phyloP scores from a whole-genome alignment of 1,140 invertebrate species.

The Lasaia peninsularis region DNA sequence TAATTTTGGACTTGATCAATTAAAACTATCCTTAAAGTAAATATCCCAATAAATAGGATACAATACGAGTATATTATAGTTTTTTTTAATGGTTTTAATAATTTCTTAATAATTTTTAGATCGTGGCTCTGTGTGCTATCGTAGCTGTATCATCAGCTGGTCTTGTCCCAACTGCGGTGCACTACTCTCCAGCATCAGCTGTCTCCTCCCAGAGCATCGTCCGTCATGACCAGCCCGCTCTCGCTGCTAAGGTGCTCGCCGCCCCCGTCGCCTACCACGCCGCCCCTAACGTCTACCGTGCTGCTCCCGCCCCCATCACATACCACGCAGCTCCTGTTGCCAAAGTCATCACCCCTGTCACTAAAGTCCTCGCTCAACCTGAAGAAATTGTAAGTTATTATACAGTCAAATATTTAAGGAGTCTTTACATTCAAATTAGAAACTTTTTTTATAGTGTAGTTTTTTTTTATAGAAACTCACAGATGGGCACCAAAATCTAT shows the following conservation, averaged over 20 bases:
- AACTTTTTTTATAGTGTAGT: no score
- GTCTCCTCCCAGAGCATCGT: slow-evolving; percentile 43
- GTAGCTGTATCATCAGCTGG: slow-evolving; percentile 45
- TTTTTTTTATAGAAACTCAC: no score
- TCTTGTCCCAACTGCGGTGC: slow-evolving; percentile 30
- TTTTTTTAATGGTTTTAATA: no score
- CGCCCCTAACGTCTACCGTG: background rate
- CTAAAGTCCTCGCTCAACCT: slow-evolving; percentile 17
- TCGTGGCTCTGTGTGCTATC: slow-evolving; percentile 38
- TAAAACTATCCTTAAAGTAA: no score
- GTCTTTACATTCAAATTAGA: no score
- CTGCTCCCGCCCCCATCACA: slow-evolving; percentile 32
- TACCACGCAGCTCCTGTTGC: slow-evolving; percentile 29
- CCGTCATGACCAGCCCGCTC: slow-evolving; percentile 28
- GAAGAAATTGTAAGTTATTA: slow-evolving; percentile 25
- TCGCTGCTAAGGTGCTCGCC: slow-evolving; percentile 17
- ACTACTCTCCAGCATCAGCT: slow-evolving; percentile 33
- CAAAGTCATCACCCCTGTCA: slow-evolving; percentile 20
- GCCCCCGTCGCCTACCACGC: slow-evolving; percentile 18
- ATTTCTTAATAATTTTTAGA: slow-evolving; percentile 29
- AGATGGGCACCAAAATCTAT: no score
- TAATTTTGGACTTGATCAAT: no score
- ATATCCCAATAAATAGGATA: no score
- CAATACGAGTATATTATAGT: no score
- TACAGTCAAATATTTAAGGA: no score